Evolutionary conservation across 37 sponge, comb jelly and placozoan genomes (phyloP).

Genomic region (Tethya wilhelma): DNA sequence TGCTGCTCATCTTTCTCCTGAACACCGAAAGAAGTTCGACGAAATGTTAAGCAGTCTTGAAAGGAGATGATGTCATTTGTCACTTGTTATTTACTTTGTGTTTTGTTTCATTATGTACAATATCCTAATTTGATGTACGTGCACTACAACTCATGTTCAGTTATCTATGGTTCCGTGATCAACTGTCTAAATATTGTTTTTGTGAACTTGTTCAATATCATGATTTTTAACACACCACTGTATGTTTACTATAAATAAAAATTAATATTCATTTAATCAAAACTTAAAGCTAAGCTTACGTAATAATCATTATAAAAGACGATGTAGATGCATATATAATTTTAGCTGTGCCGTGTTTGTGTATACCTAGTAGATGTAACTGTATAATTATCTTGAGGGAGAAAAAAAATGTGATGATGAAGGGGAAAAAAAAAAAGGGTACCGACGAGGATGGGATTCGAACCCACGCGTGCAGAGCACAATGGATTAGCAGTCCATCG

Average conservation of each 20-base stretch:
- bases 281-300: too few species aligned
- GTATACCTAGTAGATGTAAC: not conserved
- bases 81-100: not conserved
- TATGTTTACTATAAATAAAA: not conserved
- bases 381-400: not conserved
- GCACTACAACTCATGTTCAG: not conserved
- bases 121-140: not conserved
- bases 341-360: not conserved
- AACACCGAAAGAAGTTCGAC: conserved; percentile 34
- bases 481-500: conserved; percentile 99
- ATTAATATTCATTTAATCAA: not conserved
- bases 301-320: not conserved
- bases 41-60: conserved; percentile 20
- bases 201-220: not conserved
- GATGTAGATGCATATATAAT: not conserved
- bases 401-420: not conserved
- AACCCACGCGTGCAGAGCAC: conserved; percentile 99
- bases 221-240: not conserved
- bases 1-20: conserved; percentile 53
- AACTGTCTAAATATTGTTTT: not conserved
- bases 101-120: not conserved
- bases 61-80: not conserved
- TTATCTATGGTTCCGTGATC: not conserved
- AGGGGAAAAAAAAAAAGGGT: conserved; percentile 66
- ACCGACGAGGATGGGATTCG: conserved; percentile 99